A percentile compares a stretch with the other conserved stretches of the same genome.
These are phyloP conservation scores for Andrena hattorfiana DNA, from an alignment of 2,888 invertebrate genomes.

Conservation along the genomic window DNA sequence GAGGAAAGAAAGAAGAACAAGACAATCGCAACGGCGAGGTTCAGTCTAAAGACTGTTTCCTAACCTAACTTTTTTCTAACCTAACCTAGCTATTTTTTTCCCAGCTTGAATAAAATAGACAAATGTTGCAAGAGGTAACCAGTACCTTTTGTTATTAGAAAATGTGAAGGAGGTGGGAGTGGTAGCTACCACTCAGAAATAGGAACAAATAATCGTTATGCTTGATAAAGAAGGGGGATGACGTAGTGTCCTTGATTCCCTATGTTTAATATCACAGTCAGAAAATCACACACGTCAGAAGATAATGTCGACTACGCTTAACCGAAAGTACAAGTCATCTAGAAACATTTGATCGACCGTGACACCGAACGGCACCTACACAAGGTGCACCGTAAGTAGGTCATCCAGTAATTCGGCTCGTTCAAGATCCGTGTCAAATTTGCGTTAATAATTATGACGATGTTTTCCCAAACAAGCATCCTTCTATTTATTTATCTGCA, in stretches of 20 bases:
- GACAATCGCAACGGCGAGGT: too few relatives aligned
- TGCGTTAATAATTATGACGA: constrained; percentile 3
- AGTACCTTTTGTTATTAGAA: too few relatives aligned
- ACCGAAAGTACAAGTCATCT: constrained; percentile 39
- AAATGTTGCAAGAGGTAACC: too few relatives aligned
- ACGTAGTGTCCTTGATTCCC: not conserved
- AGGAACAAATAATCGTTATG: too few relatives aligned
- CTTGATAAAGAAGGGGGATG: not conserved
- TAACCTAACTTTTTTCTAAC: too few relatives aligned
- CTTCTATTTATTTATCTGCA: not conserved
- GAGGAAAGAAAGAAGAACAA: too few relatives aligned
- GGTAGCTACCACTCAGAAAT: too few relatives aligned
- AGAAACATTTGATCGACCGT: constrained; percentile 41
- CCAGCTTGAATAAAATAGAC: too few relatives aligned
- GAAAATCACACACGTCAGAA: constrained; percentile 2
- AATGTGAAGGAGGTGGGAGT: too few relatives aligned
- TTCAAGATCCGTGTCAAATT: not conserved
- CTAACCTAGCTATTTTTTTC: too few relatives aligned
- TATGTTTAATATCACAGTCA: constrained; percentile 12
- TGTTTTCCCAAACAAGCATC: constrained; percentile 1
- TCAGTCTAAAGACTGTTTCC: too few relatives aligned
- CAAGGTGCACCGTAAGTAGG: constrained; percentile 14
- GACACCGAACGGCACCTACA: not conserved
- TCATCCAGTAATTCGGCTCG: constrained; percentile 26
- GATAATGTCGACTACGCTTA: constrained; percentile 10